Evolutionary conservation across 2,797 vertebrate species (phyloP).

Genomic region (Tapera naevia): DNA sequence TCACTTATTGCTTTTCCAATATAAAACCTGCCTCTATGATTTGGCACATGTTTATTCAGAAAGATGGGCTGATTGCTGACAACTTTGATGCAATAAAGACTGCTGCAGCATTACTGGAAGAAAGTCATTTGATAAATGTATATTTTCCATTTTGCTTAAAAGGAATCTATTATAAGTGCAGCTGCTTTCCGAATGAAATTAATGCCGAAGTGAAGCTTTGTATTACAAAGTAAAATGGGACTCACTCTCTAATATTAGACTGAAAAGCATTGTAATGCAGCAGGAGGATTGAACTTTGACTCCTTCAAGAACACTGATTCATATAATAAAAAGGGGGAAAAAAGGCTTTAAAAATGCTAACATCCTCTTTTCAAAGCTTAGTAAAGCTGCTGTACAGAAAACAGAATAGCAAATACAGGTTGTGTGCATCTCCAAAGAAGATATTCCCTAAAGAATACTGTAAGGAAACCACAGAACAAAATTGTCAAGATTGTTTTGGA

Average conservation of each 20-base stretch:
- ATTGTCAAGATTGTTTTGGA: slow-evolving; percentile 31
- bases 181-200: slow-evolving; percentile 76
- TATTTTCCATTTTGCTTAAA: slow-evolving; percentile 79
- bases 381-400: slow-evolving; percentile 63
- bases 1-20: slow-evolving; percentile 56
- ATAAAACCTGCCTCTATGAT: slow-evolving; percentile 18
- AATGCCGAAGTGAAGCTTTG: slow-evolving; percentile 71
- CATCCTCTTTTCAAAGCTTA: slow-evolving; percentile 64
- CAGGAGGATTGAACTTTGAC: slow-evolving; percentile 77
- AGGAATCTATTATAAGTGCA: slow-evolving; percentile 77
- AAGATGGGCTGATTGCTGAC: slow-evolving; percentile 67
- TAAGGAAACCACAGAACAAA: not conserved
- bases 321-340: slow-evolving; percentile 67
- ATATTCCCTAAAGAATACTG: not conserved
- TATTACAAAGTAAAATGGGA: slow-evolving; percentile 80
- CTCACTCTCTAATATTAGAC: slow-evolving; percentile 75
- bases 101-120: slow-evolving; percentile 67
- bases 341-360: slow-evolving; percentile 76
- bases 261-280: slow-evolving; percentile 78
- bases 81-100: slow-evolving; percentile 73
- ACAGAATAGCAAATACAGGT: slow-evolving; percentile 57
- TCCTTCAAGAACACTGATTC: slow-evolving; percentile 76
- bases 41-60: slow-evolving; percentile 66
- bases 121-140: slow-evolving; percentile 78
- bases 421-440: slow-evolving; percentile 17